phyloP scores from a whole-genome alignment of 1,140 invertebrate species.

The Listronotus bonariensis region DNA sequence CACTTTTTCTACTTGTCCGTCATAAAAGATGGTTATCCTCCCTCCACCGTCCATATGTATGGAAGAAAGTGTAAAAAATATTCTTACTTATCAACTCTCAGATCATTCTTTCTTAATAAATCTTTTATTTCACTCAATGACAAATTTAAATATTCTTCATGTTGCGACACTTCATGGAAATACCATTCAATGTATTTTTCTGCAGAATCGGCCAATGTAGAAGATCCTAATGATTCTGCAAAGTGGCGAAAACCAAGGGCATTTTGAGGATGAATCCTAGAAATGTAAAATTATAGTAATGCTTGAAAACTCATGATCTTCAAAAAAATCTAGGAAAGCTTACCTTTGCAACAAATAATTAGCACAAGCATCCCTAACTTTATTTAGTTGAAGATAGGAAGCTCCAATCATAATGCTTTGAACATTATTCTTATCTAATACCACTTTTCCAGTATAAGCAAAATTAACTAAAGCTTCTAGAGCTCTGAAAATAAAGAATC shows the following conservation, averaged over 20 bases:
- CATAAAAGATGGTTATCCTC: too few species aligned
- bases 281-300: conserved; percentile 29
- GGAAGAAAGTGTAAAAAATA: conserved; percentile 2
- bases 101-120: conserved; percentile 77
- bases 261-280: conserved; percentile 80
- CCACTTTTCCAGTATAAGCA: conserved; percentile 82
- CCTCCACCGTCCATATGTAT: too few species aligned
- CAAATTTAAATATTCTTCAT: conserved; percentile 80
- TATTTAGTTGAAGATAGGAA: conserved; percentile 80
- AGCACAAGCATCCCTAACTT: conserved; percentile 84
- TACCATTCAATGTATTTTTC: conserved; percentile 85
- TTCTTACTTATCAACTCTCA: conserved; percentile 70
- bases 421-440: conserved; percentile 80
- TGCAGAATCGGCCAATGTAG: conserved; percentile 71
- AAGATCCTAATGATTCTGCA: conserved; percentile 81
- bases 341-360: conserved; percentile 76
- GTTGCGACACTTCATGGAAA: conserved; percentile 77
- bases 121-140: conserved; percentile 68
- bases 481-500: conserved; percentile 62
- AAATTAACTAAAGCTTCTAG: conserved; percentile 85
- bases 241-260: conserved; percentile 83
- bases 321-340: neutral
- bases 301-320: neutral
- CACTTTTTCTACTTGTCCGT: too few species aligned
- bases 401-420: conserved; percentile 87